Percentiles rank a stretch among this genome's conserved stretches.
Conservation (phyloP, 2,888 invertebrate species). For the Ormyrus labotus region DNA sequence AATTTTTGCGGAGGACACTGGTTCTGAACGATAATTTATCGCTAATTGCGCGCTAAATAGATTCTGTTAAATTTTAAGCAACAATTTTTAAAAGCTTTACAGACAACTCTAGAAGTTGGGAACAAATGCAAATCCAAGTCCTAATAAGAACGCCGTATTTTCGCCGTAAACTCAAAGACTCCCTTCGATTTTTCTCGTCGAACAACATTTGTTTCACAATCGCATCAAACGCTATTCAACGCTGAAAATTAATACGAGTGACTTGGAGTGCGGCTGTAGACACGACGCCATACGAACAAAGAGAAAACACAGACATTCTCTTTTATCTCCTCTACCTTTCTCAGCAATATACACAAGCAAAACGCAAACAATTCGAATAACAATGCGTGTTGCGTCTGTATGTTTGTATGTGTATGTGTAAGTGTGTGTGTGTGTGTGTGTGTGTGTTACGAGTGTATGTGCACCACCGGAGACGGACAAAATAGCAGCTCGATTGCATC, state of each 20-base stretch:
- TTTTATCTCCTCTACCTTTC: slow-evolving; percentile 12
- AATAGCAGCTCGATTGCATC: slow-evolving; percentile 44
- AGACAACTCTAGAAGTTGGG: slow-evolving; percentile 42
- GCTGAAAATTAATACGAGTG: too few relatives aligned
- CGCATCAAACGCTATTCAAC: too few relatives aligned
- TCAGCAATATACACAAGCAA: slow-evolving; percentile 36
- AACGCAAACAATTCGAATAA: slow-evolving; percentile 46
- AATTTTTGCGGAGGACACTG: slow-evolving; percentile 33
- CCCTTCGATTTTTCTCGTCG: too few relatives aligned
- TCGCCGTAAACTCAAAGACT: too few relatives aligned
- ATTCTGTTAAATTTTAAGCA: slow-evolving; percentile 47
- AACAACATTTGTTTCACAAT: too few relatives aligned
- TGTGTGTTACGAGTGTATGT: slow-evolving; percentile 8
- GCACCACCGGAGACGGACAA: slow-evolving; percentile 56
- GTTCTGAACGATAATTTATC: slow-evolving; percentile 30
- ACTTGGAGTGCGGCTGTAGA: too few relatives aligned
- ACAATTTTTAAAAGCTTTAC: slow-evolving; percentile 54
- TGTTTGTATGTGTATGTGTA: slow-evolving; percentile 11
- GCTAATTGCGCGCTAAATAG: slow-evolving; percentile 32
- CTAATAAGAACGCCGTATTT: background rate
- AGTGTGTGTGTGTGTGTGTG: slow-evolving; percentile 18
- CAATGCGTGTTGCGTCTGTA: slow-evolving; percentile 24
- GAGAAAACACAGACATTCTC: slow-evolving; percentile 21
- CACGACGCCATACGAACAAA: slow-evolving; percentile 4
- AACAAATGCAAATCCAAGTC: slow-evolving; percentile 55